Percentiles rank a stretch among this genome's conserved stretches.
Conservation (phyloP, 2,888 invertebrate species). For the Peribatodes rhomboidaria region DNA sequence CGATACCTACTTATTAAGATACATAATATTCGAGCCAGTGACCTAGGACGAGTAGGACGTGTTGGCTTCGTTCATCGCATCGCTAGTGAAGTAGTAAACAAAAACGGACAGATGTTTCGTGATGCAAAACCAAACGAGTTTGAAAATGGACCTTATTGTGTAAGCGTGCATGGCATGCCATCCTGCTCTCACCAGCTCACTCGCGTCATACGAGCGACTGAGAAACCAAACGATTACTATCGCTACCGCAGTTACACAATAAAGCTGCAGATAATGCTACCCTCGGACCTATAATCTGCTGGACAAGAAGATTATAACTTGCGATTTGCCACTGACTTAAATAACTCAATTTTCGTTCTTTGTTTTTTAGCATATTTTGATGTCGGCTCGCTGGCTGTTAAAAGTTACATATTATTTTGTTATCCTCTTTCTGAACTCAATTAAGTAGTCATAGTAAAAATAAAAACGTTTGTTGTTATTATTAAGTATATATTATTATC, state of each 20-base stretch:
- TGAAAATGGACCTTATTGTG: too few relatives aligned
- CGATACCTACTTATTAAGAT: background rate
- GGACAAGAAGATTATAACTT: conserved; percentile 28
- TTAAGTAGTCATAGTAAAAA: too few relatives aligned
- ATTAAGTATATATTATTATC: too few relatives aligned
- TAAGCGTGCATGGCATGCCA: too few relatives aligned
- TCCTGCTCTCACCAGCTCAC: too few relatives aligned
- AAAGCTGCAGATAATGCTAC: conserved; percentile 28
- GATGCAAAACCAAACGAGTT: conserved; percentile 47
- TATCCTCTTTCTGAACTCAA: background rate
- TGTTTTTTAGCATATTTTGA: background rate
- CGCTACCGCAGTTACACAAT: too few relatives aligned
- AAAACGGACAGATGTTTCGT: conserved; percentile 49
- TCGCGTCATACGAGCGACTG: too few relatives aligned
- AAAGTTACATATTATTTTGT: background rate
- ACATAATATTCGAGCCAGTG: conserved; percentile 14
- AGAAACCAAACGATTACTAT: too few relatives aligned
- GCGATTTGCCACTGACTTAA: conserved; percentile 7
- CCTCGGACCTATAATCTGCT: conserved; percentile 6
- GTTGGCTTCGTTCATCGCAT: conserved; percentile 12
- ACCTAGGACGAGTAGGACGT: conserved; percentile 20
- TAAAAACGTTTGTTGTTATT: too few relatives aligned
- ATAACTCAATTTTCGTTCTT: conserved; percentile 10
- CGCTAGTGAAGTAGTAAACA: conserved; percentile 33
- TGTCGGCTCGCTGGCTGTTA: too few relatives aligned